Conservation (phyloP, 2,113 vertebrate genomes). For the Holacanthus passer region DNA sequence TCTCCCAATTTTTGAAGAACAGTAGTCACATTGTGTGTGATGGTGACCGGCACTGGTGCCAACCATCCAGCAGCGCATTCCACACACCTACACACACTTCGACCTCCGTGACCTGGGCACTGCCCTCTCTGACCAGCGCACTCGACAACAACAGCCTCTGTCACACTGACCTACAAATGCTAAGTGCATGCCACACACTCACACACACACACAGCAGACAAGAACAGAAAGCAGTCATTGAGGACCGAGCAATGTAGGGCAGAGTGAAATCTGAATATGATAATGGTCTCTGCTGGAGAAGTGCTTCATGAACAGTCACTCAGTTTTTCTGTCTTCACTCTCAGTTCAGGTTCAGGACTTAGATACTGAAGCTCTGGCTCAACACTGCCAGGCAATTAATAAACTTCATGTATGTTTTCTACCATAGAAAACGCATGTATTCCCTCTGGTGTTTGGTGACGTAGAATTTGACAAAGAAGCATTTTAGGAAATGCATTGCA, state of each 20-base stretch:
- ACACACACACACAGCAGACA: slow-evolving; percentile 7
- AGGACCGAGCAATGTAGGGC: slow-evolving; percentile 39
- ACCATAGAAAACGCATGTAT: not conserved
- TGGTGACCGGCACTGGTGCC: slow-evolving; percentile 11
- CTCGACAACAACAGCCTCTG: slow-evolving; percentile 39
- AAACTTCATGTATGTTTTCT: not conserved
- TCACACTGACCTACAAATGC: slow-evolving; percentile 45
- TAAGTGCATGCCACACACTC: not conserved
- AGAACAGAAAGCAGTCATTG: slow-evolving; percentile 29
- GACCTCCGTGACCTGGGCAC: slow-evolving; percentile 29
- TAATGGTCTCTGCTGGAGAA: slow-evolving; percentile 12
- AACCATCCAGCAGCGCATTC: slow-evolving; percentile 44
- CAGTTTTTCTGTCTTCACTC: slow-evolving; percentile 14
- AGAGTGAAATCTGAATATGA: slow-evolving; percentile 58
- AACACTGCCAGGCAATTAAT: not conserved
- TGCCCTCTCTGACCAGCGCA: slow-evolving; percentile 27
- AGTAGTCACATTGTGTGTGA: slow-evolving; percentile 49
- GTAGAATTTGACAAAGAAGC: not conserved
- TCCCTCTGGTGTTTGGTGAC: not conserved
- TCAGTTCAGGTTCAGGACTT: not conserved
- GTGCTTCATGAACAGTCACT: not conserved
- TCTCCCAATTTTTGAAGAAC: slow-evolving; percentile 13
- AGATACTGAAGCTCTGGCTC: not conserved
- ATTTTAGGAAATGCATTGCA: not conserved
- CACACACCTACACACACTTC: slow-evolving; percentile 47